phyloP scores from a whole-genome alignment of 2,888 invertebrate species.

The Drosophila gaucha region DNA sequence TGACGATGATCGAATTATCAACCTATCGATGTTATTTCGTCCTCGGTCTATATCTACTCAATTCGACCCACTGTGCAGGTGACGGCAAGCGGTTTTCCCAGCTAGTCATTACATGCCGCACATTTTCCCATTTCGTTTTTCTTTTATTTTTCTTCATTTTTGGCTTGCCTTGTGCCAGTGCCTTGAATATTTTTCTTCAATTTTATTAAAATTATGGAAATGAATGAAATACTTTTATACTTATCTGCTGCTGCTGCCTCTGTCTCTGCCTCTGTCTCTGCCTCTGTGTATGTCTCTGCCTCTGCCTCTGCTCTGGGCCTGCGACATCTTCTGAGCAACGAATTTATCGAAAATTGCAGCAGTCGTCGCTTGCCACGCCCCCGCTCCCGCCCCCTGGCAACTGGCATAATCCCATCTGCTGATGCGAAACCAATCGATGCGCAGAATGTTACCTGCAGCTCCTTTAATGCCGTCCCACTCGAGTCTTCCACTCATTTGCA shows the following conservation, averaged over 20 bases:
- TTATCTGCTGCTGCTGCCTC: slow-evolving; percentile 27
- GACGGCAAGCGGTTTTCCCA: slow-evolving; percentile 16
- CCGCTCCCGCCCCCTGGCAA: slow-evolving; percentile 26
- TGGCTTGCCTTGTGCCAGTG: slow-evolving; percentile 28
- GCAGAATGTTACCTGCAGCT: slow-evolving; percentile 59
- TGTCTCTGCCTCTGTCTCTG: neutral
- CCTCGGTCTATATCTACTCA: no score
- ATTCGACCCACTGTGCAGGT: slow-evolving; percentile 22
- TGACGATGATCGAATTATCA: no score
- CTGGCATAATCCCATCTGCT: slow-evolving; percentile 70
- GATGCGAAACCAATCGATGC: slow-evolving; percentile 76
- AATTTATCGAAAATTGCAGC: slow-evolving; percentile 79
- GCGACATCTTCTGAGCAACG: slow-evolving; percentile 59
- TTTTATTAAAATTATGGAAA: slow-evolving; percentile 81
- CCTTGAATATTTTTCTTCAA: slow-evolving; percentile 78
- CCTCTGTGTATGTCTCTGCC: neutral
- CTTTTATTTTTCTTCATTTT: slow-evolving; percentile 26
- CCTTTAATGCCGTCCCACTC: neutral
- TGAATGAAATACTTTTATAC: slow-evolving; percentile 73
- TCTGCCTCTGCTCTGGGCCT: slow-evolving; percentile 18
- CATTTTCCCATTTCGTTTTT: slow-evolving; percentile 57
- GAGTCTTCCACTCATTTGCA: slow-evolving; percentile 57
- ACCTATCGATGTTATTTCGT: no score
- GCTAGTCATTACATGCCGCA: slow-evolving; percentile 61
- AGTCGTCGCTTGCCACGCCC: slow-evolving; percentile 27